These are phyloP conservation scores for Drosophila helvetica DNA, from an alignment of 2,888 invertebrate species.

Conservation along the genomic window DNA sequence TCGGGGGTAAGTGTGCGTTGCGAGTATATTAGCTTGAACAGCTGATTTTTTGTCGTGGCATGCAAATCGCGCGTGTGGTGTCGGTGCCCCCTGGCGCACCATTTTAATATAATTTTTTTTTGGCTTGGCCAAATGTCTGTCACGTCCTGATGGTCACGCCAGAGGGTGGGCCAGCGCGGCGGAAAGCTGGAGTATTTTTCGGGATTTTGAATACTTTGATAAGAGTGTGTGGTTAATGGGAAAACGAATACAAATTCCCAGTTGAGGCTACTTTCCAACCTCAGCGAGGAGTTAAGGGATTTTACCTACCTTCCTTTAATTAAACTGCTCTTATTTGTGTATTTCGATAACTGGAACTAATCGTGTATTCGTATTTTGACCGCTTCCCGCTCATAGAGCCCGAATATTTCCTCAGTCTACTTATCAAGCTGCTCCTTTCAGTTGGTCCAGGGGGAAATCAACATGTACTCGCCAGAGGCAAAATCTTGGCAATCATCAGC, in stretches of 20 bases:
- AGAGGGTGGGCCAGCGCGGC: neutral
- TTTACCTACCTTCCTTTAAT: no score
- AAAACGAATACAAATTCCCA: no score
- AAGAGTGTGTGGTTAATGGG: neutral
- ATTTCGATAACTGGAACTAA: neutral
- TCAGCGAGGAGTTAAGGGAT: no score
- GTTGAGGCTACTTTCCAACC: no score
- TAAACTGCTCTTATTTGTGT: no score
- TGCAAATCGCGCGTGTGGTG: conserved; percentile 52
- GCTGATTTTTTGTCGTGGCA: conserved; percentile 57
- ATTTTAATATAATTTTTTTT: neutral
- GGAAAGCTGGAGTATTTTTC: no score
- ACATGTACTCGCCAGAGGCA: neutral
- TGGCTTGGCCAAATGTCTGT: conserved; percentile 46
- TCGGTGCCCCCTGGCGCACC: conserved; percentile 32
- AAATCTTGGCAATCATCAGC: conserved; percentile 6
- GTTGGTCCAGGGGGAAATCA: conserved; percentile 47
- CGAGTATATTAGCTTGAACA: conserved; percentile 31
- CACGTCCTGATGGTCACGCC: conserved; percentile 55
- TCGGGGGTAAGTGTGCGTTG: conserved; percentile 5
- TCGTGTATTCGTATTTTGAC: neutral
- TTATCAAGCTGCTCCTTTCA: conserved; percentile 5
- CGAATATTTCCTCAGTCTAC: neutral
- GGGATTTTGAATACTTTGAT: no score
- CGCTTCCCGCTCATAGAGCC: no score